Evolutionary conservation across 2,113 vertebrate species (phyloP), one percentile per base, ranked within the genome.

Genomic region (Buteo buteo): DNA sequence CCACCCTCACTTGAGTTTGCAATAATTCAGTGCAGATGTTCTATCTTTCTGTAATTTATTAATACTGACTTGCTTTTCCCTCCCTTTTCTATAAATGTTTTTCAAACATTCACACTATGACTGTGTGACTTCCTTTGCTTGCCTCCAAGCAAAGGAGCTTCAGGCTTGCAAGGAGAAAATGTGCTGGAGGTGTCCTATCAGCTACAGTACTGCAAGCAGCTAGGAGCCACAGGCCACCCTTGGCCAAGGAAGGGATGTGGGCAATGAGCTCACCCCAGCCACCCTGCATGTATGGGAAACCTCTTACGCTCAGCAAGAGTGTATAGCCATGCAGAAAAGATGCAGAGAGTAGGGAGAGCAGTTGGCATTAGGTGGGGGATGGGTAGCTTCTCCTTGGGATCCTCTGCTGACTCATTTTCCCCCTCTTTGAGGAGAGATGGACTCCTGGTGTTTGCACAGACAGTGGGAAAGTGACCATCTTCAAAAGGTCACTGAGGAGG

Each of bases 11-110:
- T 97, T 95, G 87, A 94, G 61, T 77, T 94, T 80, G 54, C 70
- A 94, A 32, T 95, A 96, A 95, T 90, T 96, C 91, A 90, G 25
- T 73, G 79, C 94, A 96, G 93, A 96, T 95, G 95, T 91, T 94
- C 74, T 93, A 90, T 93, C 78, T 88, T 90, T 95, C 78, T 90
- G 82, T 90, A 92, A 95, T 96, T 96, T 96, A 94, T 94, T 96
- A 94, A 90, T 94, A 94, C 62, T 82, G 82, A 95, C 74, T 92
- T 40, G 19, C 49, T 87, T 94, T 76, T 5, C 66, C 78, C 45
- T 91, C 45, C 14, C 49, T 90, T 95, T 94, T 54, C 70, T 90
- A 83, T 54, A 88, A 96, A 95, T 93, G 90, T 93, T 95, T 95
- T 94, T 92, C 85, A 88, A 90, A 88, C 1, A 0, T 93, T 96